These are phyloP conservation scores for Drosophila leonis DNA, from an alignment of 2,888 invertebrate species.

Conservation along the genomic window DNA sequence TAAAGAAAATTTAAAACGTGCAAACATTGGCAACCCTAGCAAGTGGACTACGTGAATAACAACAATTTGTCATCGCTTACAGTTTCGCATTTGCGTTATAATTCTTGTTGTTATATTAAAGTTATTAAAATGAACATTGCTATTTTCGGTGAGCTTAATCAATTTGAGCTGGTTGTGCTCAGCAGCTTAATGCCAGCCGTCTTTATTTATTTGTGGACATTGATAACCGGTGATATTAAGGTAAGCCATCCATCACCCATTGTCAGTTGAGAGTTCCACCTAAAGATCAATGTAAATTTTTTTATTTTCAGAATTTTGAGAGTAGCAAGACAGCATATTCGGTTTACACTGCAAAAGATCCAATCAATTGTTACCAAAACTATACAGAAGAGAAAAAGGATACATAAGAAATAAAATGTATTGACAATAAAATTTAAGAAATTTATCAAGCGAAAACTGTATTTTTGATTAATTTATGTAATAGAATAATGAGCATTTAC, in stretches of 20 bases:
- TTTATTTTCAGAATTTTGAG: constrained; percentile 74
- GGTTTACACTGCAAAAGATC: constrained; percentile 77
- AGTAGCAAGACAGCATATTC: constrained; percentile 69
- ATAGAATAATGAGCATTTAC: not conserved
- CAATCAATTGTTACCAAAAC: constrained; percentile 83
- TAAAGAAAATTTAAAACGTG: not conserved
- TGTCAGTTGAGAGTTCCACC: not conserved
- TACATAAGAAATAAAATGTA: constrained; percentile 16
- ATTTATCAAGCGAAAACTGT: not conserved
- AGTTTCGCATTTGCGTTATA: not conserved
- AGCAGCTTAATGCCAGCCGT: constrained; percentile 79
- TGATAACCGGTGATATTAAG: constrained; percentile 81
- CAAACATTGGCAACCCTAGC: constrained; percentile 32
- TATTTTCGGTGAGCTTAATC: constrained; percentile 66
- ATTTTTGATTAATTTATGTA: not conserved
- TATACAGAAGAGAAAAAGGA: constrained; percentile 58
- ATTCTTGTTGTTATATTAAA: constrained; percentile 4
- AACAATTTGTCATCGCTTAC: constrained; percentile 53
- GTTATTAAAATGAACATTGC: constrained; percentile 55
- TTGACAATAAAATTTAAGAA: not conserved
- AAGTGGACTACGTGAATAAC: constrained; percentile 57
- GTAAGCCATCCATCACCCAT: constrained; percentile 31
- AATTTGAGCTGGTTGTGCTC: constrained; percentile 69
- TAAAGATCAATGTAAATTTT: not conserved
- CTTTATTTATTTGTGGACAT: constrained; percentile 79